Base-by-base conservation (phyloP, 2,113 vertebrate species). In the Osmerus mordax region DNA sequence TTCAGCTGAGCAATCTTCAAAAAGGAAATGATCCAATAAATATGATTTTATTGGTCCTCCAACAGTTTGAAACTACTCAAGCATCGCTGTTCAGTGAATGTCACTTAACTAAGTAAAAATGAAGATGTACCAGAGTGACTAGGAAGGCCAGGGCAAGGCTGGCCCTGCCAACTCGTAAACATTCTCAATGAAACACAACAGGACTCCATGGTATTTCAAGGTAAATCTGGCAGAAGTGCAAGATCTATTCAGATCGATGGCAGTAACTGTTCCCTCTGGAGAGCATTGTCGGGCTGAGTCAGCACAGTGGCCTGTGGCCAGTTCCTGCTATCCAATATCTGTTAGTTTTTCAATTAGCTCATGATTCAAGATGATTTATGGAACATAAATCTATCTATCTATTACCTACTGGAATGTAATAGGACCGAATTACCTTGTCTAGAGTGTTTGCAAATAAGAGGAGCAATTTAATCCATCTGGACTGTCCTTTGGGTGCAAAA, bases 311-410 rank as follows among this genome's bases (percentile, higher is more conserved):
- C 75, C 64, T 72, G 59, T 32, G 58, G 66, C 54, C 69, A 76
- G 52, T 70, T 15, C 67, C 7, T 18, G 53, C 28, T 64, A 63
- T 13, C 19, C 25, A 63, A 67, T 76, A 83, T 82, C 74, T 70
- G 12, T 18, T 70, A 65, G 54, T 84, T 84, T 84, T 86, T 77
- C 84, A 84, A 86, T 86, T 86, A 83, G 66, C 78, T 60, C n/a
- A 62, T 61, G 3, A 28, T 62, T 36, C 81, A 75, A 65, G 76
- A 73, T 70, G 4, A 70, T 79, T 65, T 63, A 41, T 64, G 25
- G 23, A 28, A 64, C 6, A 64, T 36, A n/a, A n/a, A n/a, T n/a
- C n/a, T n/a, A n/a, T n/a, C n/a, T n/a, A n/a, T 64, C 29, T 28
- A 64, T 13, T 36, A 64, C 32, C 15, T 29, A 32, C 16, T 32